Base-by-base conservation (phyloP, 2,113 vertebrate genomes). In the Prionailurus viverrinus region DNA sequence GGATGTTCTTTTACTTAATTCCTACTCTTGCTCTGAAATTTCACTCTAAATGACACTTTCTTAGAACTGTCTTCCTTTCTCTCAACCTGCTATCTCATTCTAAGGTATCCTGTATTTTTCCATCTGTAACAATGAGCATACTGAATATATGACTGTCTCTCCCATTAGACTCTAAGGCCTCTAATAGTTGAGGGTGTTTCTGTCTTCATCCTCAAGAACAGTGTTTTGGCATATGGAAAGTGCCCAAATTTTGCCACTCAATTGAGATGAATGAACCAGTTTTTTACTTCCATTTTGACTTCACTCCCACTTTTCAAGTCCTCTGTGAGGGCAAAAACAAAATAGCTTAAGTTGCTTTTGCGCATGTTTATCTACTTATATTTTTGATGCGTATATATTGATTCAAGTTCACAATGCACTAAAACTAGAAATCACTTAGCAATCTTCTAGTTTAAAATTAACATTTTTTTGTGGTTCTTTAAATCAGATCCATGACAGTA, bases 341-440 rank as follows among this genome's bases (percentile, higher is more conserved):
- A 82, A 81, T 61, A 92, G 65, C 15, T 68, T 79, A 53, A 58
- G 18, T 3, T 81, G 33, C 63, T 69, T 83, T 79, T 71, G n/a
- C 55, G 8, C 69, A 39, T 83, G 23, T 58, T 93, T 92, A 91
- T 53, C 85, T 71, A 88, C 55, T 82, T 85, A 33, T 55, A 55
- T 66, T 79, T 96, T 89, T 92, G 69, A 91, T 45, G 21, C 33
- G 11, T 88, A 78, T 14, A 69, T 89, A n/a, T 13, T 82, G 33
- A 85, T 33, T 91, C 33, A 27, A 69, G 48, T 95, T 92, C 36
- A 87, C 12, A 87, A 69, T 31, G 58, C 61, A 74, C 41, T 84
- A 94, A 90, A 85, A 92, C 78, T 18, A 88, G 27, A 89, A 95
- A 53, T 63, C 68, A 82, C 36, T 89, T 92, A 55, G 29, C 65